Evolutionary conservation across 2,888 invertebrate genomes (phyloP), one percentile per base, ranked within the genome.

Genomic region (Empis stercorea): DNA sequence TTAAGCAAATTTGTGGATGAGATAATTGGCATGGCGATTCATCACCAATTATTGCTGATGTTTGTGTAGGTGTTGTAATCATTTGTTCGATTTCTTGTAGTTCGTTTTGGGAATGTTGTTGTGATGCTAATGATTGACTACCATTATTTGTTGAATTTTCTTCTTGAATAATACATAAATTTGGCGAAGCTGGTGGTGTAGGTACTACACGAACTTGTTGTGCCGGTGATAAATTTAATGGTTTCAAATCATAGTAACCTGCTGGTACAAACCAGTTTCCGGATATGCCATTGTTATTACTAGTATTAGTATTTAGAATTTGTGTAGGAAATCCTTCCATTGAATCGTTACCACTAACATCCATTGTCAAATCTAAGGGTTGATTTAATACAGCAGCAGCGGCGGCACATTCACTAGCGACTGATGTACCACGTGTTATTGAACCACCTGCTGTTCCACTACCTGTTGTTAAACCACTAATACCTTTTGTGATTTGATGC

Each of bases 1-100:
- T 94, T 10, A 94, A 76, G 56, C 89, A 92, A 51, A 94, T 94
- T 66, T 91, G 91, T 0, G 94, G 92, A 63, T 85, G 80, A 39
- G 72, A 71, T 50, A 61, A 58, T 41, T 58, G 59, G 50, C 59
- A 59, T 10, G 55, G 57, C 7, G 58, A 56, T 11, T 54, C 54
- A 30, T 55, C 54, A 27, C 11, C 32, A 7, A 32, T 9, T 2
- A 34, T n/a, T 14, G 17, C 15, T 27, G 15, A 32, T 27, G 41
- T 37, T 32, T 23, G 23, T 40, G 17, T 45, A 39, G 46, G 27
- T 37, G 47, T 46, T 27, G 23, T 27, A 7, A 9, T 27, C 23
- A 27, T 27, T 27, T 27, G 23, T 27, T 27, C 41, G 14, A 30
- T 47, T 3, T 60, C 56, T 23, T 52, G 55, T 27, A 2, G 23